phyloP scores from a whole-genome alignment of 35 echinoderm and acorn worm species.

The Diadema setosum region DNA sequence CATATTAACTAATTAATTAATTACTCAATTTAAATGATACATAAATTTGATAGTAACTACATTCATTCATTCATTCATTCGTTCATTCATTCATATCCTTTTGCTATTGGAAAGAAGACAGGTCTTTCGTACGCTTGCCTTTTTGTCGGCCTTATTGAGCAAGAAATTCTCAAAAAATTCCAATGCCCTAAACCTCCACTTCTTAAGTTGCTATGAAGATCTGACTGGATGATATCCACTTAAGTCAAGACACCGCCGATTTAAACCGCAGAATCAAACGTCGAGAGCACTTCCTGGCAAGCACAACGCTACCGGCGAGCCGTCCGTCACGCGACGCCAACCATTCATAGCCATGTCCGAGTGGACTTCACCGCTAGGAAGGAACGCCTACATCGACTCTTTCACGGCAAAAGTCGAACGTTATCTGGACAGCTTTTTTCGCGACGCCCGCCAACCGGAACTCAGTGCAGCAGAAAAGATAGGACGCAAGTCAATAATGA shows the following conservation, averaged over 20 bases:
- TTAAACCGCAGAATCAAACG: neutral
- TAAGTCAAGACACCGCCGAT: neutral
- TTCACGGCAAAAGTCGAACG: neutral
- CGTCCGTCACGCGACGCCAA: neutral
- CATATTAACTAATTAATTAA: too few relatives aligned
- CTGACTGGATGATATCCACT: neutral
- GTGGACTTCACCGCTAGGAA: neutral
- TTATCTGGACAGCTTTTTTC: neutral
- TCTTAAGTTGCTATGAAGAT: too few relatives aligned
- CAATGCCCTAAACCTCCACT: too few relatives aligned
- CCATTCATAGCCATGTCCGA: neutral
- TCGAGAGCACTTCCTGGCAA: neutral
- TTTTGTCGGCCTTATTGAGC: too few relatives aligned
- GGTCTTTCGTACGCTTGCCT: too few relatives aligned
- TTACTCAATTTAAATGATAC: too few relatives aligned
- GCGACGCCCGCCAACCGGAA: neutral
- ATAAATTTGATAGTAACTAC: too few relatives aligned
- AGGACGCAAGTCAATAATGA: neutral
- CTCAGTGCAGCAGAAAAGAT: neutral
- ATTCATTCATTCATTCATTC: too few relatives aligned
- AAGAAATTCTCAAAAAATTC: too few relatives aligned
- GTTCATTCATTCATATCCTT: too few relatives aligned
- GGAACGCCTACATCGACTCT: neutral
- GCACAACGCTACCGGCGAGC: neutral
- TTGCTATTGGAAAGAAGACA: too few relatives aligned